Conservation (phyloP, 2,888 invertebrate species). For the Drosophila ochracea region DNA sequence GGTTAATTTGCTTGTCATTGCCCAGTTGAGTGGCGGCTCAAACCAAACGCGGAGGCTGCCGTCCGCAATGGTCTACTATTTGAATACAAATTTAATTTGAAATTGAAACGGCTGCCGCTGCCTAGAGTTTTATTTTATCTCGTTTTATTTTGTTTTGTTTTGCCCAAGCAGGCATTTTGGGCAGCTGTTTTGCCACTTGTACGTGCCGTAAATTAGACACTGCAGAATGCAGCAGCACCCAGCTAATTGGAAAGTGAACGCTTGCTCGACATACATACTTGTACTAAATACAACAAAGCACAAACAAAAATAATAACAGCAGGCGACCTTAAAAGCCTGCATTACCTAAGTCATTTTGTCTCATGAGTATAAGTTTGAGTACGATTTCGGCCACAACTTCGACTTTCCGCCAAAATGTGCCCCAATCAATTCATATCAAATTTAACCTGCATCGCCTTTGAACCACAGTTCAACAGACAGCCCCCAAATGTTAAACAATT, state of each 20-base stretch:
- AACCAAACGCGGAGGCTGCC: slow-evolving; percentile 28
- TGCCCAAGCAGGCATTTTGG: slow-evolving; percentile 60
- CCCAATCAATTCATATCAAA: slow-evolving; percentile 77
- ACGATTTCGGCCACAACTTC: slow-evolving; percentile 28
- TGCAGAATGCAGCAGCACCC: slow-evolving; percentile 32
- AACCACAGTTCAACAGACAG: slow-evolving; percentile 56
- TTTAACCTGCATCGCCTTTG: slow-evolving; percentile 71
- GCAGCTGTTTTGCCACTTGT: slow-evolving; percentile 72
- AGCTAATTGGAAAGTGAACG: slow-evolving; percentile 70
- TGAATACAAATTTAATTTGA: slow-evolving; percentile 80
- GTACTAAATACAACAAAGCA: background rate
- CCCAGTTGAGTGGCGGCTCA: slow-evolving; percentile 72
- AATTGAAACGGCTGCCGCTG: slow-evolving; percentile 67
- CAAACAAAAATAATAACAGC: slow-evolving; percentile 1
- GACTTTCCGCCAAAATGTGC: slow-evolving; percentile 38
- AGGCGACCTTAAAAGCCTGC: slow-evolving; percentile 32
- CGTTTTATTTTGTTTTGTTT: slow-evolving; percentile 11
- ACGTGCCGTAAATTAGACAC: slow-evolving; percentile 75
- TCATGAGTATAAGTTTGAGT: slow-evolving; percentile 21
- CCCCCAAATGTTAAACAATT: slow-evolving; percentile 73
- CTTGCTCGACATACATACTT: slow-evolving; percentile 25
- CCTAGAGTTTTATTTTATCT: slow-evolving; percentile 1
- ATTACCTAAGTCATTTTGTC: slow-evolving; percentile 34
- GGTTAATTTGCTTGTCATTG: slow-evolving; percentile 81
- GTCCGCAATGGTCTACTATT: slow-evolving; percentile 59